phyloP scores from a whole-genome alignment of 1,140 invertebrate species.

The Meteorus sp. region DNA sequence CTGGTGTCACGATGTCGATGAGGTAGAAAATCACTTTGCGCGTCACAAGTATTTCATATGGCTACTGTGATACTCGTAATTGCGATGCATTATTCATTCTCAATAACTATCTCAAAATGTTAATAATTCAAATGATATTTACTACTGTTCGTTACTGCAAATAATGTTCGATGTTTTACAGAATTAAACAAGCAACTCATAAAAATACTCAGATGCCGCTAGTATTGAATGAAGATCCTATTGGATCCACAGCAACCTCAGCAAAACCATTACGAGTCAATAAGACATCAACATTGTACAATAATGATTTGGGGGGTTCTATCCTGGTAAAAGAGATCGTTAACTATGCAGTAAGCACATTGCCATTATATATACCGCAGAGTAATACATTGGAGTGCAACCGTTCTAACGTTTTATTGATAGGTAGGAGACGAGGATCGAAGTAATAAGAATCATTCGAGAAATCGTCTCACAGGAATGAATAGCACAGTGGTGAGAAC shows the following conservation, averaged over 20 bases:
- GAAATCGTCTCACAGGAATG: conserved; percentile 32
- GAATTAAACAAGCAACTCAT: conserved; percentile 48
- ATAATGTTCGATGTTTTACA: conserved; percentile 18
- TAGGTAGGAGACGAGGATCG: too few relatives aligned
- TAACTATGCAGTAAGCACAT: too few relatives aligned
- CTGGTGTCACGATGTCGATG: conserved; percentile 65
- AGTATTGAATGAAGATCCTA: too few relatives aligned
- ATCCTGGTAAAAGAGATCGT: too few relatives aligned
- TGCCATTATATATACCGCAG: too few relatives aligned
- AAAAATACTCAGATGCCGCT: conserved; percentile 17
- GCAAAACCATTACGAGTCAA: too few relatives aligned
- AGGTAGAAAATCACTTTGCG: conserved; percentile 47
- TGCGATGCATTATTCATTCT: conserved; percentile 21
- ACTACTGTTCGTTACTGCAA: conserved; percentile 17
- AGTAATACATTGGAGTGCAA: too few relatives aligned
- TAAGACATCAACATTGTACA: conserved; percentile 4
- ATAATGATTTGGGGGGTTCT: too few relatives aligned
- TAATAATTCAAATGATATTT: background rate
- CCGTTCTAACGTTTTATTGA: too few relatives aligned
- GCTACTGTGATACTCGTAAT: too few relatives aligned
- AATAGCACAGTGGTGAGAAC: conserved; percentile 39
- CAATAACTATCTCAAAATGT: conserved; percentile 13
- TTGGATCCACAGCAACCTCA: too few relatives aligned
- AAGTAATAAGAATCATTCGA: conserved; percentile 40
- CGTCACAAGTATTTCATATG: conserved; percentile 35